A percentile compares a stretch with the other conserved stretches of the same genome.
Conservation (phyloP, 2,888 invertebrate genomes). For the Cantharis rufa region DNA sequence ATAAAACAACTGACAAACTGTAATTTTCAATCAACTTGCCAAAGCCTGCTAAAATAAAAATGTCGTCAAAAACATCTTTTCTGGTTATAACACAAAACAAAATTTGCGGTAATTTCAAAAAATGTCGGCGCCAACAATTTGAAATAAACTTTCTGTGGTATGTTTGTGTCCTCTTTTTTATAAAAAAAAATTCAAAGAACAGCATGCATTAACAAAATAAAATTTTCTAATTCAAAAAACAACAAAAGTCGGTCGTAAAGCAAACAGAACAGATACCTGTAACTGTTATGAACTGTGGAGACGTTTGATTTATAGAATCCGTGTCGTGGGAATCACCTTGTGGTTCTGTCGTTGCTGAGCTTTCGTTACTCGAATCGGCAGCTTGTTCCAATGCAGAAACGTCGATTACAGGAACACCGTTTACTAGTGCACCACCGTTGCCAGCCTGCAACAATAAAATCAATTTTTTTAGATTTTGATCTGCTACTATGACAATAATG, state of each 20-base stretch:
- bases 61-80: not conserved
- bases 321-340: constrained; percentile 59
- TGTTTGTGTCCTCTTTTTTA: not conserved
- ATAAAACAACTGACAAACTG: not conserved
- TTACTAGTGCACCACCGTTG: constrained; percentile 38
- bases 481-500: not conserved
- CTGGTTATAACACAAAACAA: not conserved
- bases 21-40: not conserved
- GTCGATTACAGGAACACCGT: constrained; percentile 56
- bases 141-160: not conserved
- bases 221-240: constrained; percentile 5
- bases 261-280: constrained; percentile 59
- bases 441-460: constrained; percentile 3
- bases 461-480: not conserved
- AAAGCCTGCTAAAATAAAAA: not conserved
- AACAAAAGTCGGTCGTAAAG: constrained; percentile 10
- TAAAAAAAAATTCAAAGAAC: not conserved
- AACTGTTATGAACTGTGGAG: constrained; percentile 72
- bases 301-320: constrained; percentile 55
- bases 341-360: constrained; percentile 58
- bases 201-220: not conserved
- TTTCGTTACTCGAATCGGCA: constrained; percentile 64
- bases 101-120: not conserved
- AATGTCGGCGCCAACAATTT: not conserved
- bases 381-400: constrained; percentile 60